These are phyloP conservation scores for Seira sanloemensis DNA, from an alignment of 2,888 invertebrate genomes.

Conservation along the genomic window DNA sequence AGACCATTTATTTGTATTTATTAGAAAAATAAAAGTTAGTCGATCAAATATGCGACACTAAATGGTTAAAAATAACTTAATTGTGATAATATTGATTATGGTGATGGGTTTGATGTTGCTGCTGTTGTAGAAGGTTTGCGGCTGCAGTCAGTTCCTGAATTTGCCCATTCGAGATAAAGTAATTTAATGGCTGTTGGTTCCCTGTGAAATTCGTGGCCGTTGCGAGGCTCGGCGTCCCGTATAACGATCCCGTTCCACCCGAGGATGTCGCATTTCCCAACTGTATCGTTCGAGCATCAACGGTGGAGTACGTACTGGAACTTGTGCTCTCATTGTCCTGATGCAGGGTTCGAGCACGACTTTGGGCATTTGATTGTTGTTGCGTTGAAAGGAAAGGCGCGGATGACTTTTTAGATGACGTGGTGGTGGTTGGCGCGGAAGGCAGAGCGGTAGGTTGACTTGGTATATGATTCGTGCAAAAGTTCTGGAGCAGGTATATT, in stretches of 20 bases:
- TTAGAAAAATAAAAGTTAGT: no score
- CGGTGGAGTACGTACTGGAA: background rate
- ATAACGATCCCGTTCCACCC: no score
- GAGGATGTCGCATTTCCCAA: no score
- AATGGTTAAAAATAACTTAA: background rate
- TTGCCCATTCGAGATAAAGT: constrained; percentile 18
- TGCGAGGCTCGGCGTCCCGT: no score
- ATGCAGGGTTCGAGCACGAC: no score
- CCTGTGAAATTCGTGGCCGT: no score
- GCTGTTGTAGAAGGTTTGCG: constrained; percentile 29
- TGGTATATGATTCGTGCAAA: constrained; percentile 20
- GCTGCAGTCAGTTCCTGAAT: constrained; percentile 2
- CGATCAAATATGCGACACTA: no score
- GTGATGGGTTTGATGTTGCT: constrained; percentile 20
- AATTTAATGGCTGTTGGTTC: background rate
- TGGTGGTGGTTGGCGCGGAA: background rate
- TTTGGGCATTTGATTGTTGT: no score
- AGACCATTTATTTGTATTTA: no score
- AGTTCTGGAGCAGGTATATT: constrained; percentile 13
- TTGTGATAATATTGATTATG: constrained; percentile 21
- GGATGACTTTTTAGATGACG: no score
- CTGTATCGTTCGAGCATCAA: background rate
- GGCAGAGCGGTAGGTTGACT: no score
- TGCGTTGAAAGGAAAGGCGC: no score
- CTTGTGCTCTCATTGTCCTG: background rate